Evolutionary conservation across 2,888 invertebrate species (phyloP).

Genomic region (Xiphydria camelus): DNA sequence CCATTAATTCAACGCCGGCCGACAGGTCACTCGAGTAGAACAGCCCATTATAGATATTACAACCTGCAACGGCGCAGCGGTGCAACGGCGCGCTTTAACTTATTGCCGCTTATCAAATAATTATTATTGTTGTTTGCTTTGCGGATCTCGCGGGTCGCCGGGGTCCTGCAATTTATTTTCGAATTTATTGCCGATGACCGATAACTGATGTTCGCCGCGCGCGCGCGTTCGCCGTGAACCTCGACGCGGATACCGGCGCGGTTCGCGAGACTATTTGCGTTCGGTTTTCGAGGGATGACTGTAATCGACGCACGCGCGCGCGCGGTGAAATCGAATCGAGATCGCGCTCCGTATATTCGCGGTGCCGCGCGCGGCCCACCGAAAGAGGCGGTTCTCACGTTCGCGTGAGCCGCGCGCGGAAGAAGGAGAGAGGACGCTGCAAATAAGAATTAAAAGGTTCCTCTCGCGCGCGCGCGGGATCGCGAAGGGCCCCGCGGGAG

Average conservation of each 20-base stretch:
- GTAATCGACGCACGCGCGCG: no score
- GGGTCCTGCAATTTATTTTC: conserved; percentile 51
- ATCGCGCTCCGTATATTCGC: conserved; percentile 16
- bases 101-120: conserved; percentile 55
- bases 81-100: conserved; percentile 35
- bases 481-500: conserved; percentile 18
- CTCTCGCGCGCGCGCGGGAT: conserved; percentile 5
- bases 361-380: conserved; percentile 21
- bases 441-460: conserved; percentile 34
- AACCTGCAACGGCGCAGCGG: conserved; percentile 35
- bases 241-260: no score
- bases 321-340: conserved; percentile 19
- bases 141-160: conserved; percentile 39
- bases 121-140: conserved; percentile 59
- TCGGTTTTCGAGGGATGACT: no score
- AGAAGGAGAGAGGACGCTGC: conserved; percentile 27
- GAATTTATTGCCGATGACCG: conserved; percentile 58
- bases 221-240: no score
- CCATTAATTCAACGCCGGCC: conserved; percentile 53
- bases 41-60: conserved; percentile 56
- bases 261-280: no score
- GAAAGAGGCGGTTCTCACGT: conserved; percentile 43
- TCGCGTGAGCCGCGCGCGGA: conserved; percentile 40
- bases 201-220: conserved; percentile 33
- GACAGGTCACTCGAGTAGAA: conserved; percentile 58